Base-by-base conservation (phyloP, 2,113 vertebrate genomes). In the Dolichotis patagonum region DNA sequence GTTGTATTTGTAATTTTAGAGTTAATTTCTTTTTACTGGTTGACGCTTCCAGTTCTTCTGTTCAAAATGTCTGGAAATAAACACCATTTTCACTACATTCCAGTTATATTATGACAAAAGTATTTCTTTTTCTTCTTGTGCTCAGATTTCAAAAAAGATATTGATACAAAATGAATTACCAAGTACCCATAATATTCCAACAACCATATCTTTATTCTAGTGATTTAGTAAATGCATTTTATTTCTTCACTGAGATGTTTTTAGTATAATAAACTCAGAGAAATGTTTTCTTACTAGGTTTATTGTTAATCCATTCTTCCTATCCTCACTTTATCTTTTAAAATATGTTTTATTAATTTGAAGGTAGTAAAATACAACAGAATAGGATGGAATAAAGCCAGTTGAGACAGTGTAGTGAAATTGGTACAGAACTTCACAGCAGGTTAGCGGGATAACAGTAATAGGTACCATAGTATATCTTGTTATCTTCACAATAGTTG, bases 1-100 rank as follows among this genome's bases (percentile, higher is more conserved):
- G 58, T 16, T 92, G 19, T 86, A 92, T 96, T 95, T 78, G 32
- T 20, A 89, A 77, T 95, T 96, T 94, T 35, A 10, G 13, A 90
- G 80, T 97, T 97, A 94, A 94, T 92, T 97, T 90, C 60, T 81
- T 96, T 97, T 95, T 91, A 91, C 97, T 96, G 95, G 83, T 54
- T 91, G 62, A 96, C 71, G 41, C 9, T 93, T 96, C 54, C 22
- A 88, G 96, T 96, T 88, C 67, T 85, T 67, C 52, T 92, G 69
- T 90, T 65, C 35, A 26, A 82, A 96, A 54, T 87, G n/a, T 93
- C 87, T 96, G 67, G 7, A 96, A 93, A 97, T 88, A 90, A 96
- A 90, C 81, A 52, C 30, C 46, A 93, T 97, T 97, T 96, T 94
- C 82, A 92, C 4, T 95, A 49, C 85, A 43, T 52, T 96, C 58